These are phyloP conservation scores for Calliopsis andreniformis DNA, from an alignment of 1,140 invertebrate species.

Conservation along the genomic window DNA sequence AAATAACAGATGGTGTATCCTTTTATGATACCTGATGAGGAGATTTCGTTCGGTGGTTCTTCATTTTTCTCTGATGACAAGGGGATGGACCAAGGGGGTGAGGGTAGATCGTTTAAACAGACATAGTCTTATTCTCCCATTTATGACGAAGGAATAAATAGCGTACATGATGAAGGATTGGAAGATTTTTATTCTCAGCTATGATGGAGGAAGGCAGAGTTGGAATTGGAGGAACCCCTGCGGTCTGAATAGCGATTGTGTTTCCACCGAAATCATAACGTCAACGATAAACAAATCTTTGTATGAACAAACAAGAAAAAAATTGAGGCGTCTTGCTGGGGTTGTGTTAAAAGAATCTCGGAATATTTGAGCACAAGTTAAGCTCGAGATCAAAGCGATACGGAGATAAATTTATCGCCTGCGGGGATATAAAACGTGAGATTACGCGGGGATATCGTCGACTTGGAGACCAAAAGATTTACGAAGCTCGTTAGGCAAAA, in stretches of 20 bases:
- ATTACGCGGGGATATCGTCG: conserved; percentile 38
- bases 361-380: conserved; percentile 7
- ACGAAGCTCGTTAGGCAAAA: conserved; percentile 9
- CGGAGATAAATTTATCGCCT: conserved; percentile 30
- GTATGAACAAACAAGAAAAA: neutral
- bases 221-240: no score
- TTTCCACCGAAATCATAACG: neutral
- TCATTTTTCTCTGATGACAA: no score
- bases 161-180: no score
- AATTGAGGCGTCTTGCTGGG: neutral
- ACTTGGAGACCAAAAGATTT: conserved; percentile 22
- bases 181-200: no score
- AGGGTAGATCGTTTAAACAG: no score
- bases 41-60: neutral
- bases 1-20: neutral
- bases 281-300: neutral
- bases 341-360: neutral
- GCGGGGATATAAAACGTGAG: conserved; percentile 28
- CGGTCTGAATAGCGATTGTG: no score
- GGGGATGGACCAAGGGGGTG: no score
- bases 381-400: conserved; percentile 35
- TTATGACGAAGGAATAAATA: no score
- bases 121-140: neutral
- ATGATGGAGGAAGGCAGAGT: no score
- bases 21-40: neutral